Percentiles rank a stretch among this genome's conserved stretches.
These are phyloP conservation scores for Mastomys natalensis DNA, from an alignment of 2,113 vertebrate species.

Conservation along the genomic window DNA sequence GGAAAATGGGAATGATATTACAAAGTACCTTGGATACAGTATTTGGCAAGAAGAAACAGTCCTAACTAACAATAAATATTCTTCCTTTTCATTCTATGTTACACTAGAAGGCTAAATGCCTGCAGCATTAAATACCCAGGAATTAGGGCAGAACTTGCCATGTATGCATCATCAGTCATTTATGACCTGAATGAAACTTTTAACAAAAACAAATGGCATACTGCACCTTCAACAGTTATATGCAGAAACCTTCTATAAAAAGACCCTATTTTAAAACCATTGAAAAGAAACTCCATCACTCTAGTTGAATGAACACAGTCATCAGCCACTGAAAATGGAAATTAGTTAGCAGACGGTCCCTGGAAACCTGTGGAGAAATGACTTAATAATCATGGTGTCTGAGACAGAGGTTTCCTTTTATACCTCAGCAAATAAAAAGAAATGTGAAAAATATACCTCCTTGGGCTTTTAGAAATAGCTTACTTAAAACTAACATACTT, in stretches of 20 bases:
- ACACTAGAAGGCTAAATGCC: slow-evolving; percentile 50
- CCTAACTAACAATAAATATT: slow-evolving; percentile 18
- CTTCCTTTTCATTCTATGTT: not conserved
- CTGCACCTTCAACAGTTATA: slow-evolving; percentile 63
- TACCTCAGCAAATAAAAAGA: slow-evolving; percentile 77
- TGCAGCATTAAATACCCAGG: slow-evolving; percentile 50
- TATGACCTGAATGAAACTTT: slow-evolving; percentile 78
- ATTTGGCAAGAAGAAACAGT: not conserved
- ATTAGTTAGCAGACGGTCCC: slow-evolving; percentile 80
- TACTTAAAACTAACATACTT: slow-evolving; percentile 77
- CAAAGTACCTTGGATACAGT: not conserved
- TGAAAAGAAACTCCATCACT: slow-evolving; percentile 82
- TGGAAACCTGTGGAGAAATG: slow-evolving; percentile 80
- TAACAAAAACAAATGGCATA: slow-evolving; percentile 82
- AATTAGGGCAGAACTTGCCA: slow-evolving; percentile 61
- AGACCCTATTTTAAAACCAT: slow-evolving; percentile 81
- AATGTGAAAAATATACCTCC: slow-evolving; percentile 78
- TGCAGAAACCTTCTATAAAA: slow-evolving; percentile 76
- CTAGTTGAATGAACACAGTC: slow-evolving; percentile 81
- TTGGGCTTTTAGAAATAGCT: slow-evolving; percentile 72
- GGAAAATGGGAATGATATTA: slow-evolving; percentile 26
- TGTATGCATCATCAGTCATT: slow-evolving; percentile 42
- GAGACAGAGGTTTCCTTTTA: slow-evolving; percentile 77
- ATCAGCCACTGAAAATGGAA: slow-evolving; percentile 82
- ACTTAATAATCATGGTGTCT: slow-evolving; percentile 76